Evolutionary conservation across 30 jellyfish, hydroid and myxozoan genomes (phyloP).

Genomic region (Hydra vulgaris): DNA sequence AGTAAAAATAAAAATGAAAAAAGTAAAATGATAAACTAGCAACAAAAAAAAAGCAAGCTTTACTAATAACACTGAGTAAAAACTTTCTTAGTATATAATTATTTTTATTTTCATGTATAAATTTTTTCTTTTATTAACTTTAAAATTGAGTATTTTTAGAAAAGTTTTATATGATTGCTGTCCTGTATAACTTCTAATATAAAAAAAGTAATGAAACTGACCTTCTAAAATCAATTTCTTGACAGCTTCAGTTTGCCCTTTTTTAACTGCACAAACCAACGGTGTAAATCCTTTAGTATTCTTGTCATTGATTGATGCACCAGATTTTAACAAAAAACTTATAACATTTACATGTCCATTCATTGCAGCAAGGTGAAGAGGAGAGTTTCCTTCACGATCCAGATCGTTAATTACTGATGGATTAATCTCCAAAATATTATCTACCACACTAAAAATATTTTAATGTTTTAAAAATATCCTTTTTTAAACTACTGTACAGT

Average conservation of each 20-base stretch:
- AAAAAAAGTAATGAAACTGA: no score
- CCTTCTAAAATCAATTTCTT: slow-evolving; percentile 37
- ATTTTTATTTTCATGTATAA: no score
- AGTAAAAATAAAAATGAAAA: no score
- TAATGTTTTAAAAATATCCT: not conserved
- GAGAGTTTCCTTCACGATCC: slow-evolving; percentile 80
- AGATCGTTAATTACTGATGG: slow-evolving; percentile 74
- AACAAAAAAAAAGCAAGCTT: no score
- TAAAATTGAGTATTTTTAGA: no score
- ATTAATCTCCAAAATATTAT: slow-evolving; percentile 46
- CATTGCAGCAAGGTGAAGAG: slow-evolving; percentile 75
- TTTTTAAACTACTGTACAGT: not conserved
- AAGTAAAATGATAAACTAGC: no score
- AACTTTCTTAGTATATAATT: no score
- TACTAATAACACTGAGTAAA: no score
- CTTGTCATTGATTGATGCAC: slow-evolving; percentile 79
- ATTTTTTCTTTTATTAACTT: no score
- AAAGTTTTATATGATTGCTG: no score
- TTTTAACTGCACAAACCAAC: slow-evolving; percentile 66
- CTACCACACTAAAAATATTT: slow-evolving; percentile 46
- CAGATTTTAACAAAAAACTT: slow-evolving; percentile 41
- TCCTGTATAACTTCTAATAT: no score
- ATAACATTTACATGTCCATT: slow-evolving; percentile 55
- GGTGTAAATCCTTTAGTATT: slow-evolving; percentile 64
- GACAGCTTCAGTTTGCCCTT: slow-evolving; percentile 71